phyloP scores from a whole-genome alignment of 2,113 vertebrate genomes.

The Nannobrachium achirus region DNA sequence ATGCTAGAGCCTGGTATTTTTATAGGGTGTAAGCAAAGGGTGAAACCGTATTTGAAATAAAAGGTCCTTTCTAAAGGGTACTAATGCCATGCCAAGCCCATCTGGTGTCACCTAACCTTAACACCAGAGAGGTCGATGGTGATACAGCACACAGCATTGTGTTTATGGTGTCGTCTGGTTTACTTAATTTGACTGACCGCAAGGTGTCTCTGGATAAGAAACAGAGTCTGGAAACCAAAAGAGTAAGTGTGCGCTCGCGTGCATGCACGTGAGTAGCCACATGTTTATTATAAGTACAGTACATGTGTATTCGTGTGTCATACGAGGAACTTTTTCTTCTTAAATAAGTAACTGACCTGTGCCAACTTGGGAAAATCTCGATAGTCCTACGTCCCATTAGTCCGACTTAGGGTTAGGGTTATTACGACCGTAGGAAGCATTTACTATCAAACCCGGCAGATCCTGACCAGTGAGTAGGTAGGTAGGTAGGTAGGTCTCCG shows the following conservation, averaged over 20 bases:
- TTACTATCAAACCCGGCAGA: no score
- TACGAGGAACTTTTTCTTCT: no score
- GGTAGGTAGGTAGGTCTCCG: no score
- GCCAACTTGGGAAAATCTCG: no score
- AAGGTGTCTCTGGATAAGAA: slow-evolving; percentile 59
- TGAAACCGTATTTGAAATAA: slow-evolving; percentile 46
- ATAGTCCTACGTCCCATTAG: no score
- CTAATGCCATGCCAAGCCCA: slow-evolving; percentile 41
- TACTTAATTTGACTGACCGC: slow-evolving; percentile 33
- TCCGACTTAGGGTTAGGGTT: no score
- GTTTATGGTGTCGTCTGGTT: slow-evolving; percentile 52
- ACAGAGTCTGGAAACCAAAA: slow-evolving; percentile 42
- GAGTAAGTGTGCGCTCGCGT: neutral
- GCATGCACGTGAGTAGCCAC: neutral
- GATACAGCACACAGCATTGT: slow-evolving; percentile 28
- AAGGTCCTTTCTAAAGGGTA: slow-evolving; percentile 42
- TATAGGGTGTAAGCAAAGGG: slow-evolving; percentile 14
- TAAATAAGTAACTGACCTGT: slow-evolving; percentile 6
- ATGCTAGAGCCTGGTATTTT: slow-evolving; percentile 24
- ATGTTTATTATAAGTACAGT: no score
- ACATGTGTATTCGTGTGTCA: no score
- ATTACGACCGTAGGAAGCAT: no score
- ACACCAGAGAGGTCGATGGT: slow-evolving; percentile 14
- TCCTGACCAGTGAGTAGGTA: no score
- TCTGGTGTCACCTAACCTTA: slow-evolving; percentile 57